Evolutionary conservation across 1,140 invertebrate genomes (phyloP).

Genomic region (Bombus picipes): DNA sequence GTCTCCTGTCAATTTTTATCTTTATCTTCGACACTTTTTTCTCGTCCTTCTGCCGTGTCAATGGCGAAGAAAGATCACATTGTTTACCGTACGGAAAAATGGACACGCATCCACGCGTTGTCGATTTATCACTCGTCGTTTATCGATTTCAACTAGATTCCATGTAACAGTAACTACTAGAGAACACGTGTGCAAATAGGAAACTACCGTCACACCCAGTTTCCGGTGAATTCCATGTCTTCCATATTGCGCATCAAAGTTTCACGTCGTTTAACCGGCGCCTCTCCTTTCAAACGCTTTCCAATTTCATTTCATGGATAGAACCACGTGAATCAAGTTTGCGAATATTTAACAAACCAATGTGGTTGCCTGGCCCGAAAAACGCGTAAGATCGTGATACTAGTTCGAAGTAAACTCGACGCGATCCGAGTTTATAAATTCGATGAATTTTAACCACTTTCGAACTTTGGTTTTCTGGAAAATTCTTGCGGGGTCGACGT

Average conservation of each 20-base stretch:
- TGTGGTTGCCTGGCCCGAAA: no score
- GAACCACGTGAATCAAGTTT: background rate
- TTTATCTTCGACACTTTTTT: constrained; percentile 49
- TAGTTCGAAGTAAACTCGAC: no score
- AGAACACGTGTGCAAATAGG: background rate
- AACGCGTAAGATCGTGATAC: no score
- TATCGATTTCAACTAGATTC: background rate
- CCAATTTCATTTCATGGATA: background rate
- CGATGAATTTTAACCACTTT: no score
- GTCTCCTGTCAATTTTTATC: constrained; percentile 52
- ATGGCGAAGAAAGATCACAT: constrained; percentile 36
- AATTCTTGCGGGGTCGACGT: no score
- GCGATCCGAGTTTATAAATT: no score
- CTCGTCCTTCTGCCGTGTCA: background rate
- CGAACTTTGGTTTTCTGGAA: no score
- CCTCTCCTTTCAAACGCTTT: background rate
- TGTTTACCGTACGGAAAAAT: background rate
- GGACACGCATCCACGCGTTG: background rate
- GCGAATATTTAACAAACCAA: background rate
- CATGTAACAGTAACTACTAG: background rate
- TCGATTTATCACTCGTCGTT: background rate
- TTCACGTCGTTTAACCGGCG: background rate
- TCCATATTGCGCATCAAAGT: background rate
- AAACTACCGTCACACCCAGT: background rate
- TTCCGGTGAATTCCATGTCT: background rate